Evolutionary conservation across 2,888 invertebrate species (phyloP), one percentile per base, ranked within the genome.

Genomic region (Ctenicera cuprea): DNA sequence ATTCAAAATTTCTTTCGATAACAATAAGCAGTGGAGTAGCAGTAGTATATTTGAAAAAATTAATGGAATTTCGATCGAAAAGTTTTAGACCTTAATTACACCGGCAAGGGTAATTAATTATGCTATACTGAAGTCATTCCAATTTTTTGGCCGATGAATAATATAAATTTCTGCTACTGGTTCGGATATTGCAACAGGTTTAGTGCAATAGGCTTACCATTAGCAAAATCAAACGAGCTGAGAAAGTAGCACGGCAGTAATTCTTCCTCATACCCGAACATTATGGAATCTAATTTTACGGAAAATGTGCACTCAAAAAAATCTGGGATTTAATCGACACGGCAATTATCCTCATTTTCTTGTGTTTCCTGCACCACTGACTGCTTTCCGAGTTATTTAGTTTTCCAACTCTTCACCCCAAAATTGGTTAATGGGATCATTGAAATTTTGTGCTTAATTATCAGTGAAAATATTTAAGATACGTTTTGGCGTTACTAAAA

Each of bases 291-390:
- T 64, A 64, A 64, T 64, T 64, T 64, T 30, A 48, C 48, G 48
- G 64, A 64, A 64, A 64, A 64, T 64, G 48, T 18, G 48, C 64
- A 64, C 64, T 30, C n/a, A 20, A 64, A 64, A 64, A 64, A 64
- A 33, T 50, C 48, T 48, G n/a, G 48, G 48, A 48, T 48, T 64
- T 64, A 64, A 64, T 64, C 64, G 64, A 64, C 64, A 64, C 33
- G 30, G 64, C 48, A 64, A 64, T 64, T 64, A 64, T 64, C 48
- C 64, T 64, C 48, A 64, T 64, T 64, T 64, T 64, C 48, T 50
- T 64, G 48, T 33, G 64, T 64, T 64, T 50, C 64, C 45, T 30
- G 64, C 64, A 33, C 50, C 64, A 64, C 30, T 48, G 64, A 37
- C 64, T 64, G 30, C 48, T 20, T 64, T 64, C 48, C 64, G 33